Base-by-base conservation (phyloP, 1,140 invertebrate species). In the Drosophila mauritiana region DNA sequence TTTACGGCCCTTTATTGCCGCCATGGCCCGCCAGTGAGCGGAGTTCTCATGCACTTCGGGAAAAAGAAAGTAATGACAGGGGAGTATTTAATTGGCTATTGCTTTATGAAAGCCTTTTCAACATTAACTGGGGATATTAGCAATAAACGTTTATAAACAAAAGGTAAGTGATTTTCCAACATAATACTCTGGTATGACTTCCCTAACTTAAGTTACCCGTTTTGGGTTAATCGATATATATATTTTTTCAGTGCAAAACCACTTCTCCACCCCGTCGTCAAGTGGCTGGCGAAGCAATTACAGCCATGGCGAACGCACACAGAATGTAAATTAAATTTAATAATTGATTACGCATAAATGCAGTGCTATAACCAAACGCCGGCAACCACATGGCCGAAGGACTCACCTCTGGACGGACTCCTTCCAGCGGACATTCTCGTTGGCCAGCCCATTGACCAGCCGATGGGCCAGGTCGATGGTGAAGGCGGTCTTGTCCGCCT, bases 401-500 rank as follows among this genome's bases (percentile, higher is more conserved):
- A 45, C 73, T 78, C 70, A 92, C 91, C 86, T 92, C 31, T 90
- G 86, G 11, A 92, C 79, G 8, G 91, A 91, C 57, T 94, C 92
- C 51, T 83, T 91, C 93, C 93, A 96, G 78, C 96, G 94, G 49
- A 98, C 94, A 93, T 98, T 99, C 92, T 99, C 98, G 4, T 98
- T 98, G 13, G 97, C 97, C 58, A 99, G 93, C 34, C 98, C 98
- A 88, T 97, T 97, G 0, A 99, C 97, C n/a, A 99, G 93, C 89
- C 98, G 94, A 92, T 99, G 98, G 13, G 98, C 98, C 48, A 99
- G 93, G 92, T 98, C 96, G 62, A 99, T 98, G 20, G 97, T 98
- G 53, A 94, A 93, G 8, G 96, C 94, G 2, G 97, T 98, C 42
- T 95, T 95, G 80, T 98, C 97, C 6, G 97, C 97, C 93, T 98